Evolutionary conservation across 1,140 invertebrate species (phyloP).

Genomic region (Drosophila trapezifrons): DNA sequence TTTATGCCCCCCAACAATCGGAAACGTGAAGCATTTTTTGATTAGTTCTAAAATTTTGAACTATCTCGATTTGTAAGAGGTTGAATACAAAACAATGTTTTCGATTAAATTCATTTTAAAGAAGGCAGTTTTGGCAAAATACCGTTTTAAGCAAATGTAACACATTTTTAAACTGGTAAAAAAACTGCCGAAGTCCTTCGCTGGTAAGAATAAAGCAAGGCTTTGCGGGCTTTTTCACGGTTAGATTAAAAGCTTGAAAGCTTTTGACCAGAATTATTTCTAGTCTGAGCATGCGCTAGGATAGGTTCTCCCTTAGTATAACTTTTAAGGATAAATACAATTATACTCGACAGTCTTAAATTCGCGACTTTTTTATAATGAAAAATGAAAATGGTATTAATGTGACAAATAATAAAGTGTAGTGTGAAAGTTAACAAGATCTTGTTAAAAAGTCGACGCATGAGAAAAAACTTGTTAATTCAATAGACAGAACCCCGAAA

Average conservation of each 20-base stretch:
- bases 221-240: neutral
- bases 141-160: neutral
- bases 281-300: constrained; percentile 54
- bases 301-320: constrained; percentile 32
- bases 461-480: constrained; percentile 2
- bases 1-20: too few species aligned
- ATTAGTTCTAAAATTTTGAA: too few species aligned
- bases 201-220: neutral
- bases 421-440: constrained; percentile 2
- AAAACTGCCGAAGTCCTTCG: neutral
- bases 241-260: constrained; percentile 38
- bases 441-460: neutral
- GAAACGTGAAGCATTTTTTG: too few species aligned
- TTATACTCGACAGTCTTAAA: constrained; percentile 70
- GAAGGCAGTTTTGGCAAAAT: neutral
- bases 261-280: constrained; percentile 35
- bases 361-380: constrained; percentile 62
- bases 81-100: too few species aligned
- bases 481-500: constrained; percentile 23
- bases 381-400: constrained; percentile 44
- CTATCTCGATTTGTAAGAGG: too few species aligned
- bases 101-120: too few species aligned
- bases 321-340: constrained; percentile 77
- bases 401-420: constrained; percentile 15
- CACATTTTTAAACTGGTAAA: neutral